Evolutionary conservation across 2,888 invertebrate genomes (phyloP), one percentile per base, ranked within the genome.

Genomic region (Pecten maximus): DNA sequence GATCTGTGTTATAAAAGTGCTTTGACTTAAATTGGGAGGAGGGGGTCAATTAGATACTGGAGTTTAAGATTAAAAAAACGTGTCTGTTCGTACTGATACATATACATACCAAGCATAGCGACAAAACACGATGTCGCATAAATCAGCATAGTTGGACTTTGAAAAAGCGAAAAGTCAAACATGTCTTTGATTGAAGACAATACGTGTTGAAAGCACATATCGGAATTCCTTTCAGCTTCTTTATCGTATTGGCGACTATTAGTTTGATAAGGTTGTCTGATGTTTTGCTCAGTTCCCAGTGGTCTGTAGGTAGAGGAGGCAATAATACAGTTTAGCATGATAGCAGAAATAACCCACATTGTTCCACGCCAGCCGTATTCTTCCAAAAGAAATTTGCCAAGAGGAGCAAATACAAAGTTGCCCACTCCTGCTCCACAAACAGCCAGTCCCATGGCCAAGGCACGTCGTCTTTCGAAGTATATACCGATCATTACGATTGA

Each of bases 401-500:
- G 23, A 6, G 89, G 89, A 39, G 89, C 60, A 19, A 19, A 60
- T 40, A 60, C 40, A 60, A 89, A 40, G 40, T 40, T 48, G 15
- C 89, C 89, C 23, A 60, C 74, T 40, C 99, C 99, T 0, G 99
- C 99, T 44, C 99, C 99, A 96, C 99, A 99, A n/a, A 99, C 98
- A 0, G 99, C 98, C 88, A 99, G 98, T 3, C 99, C 99, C 0
- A 99, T 99, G 0, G 99, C 99, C 89, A 99, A 97, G 0, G 99
- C 99, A 91, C 99, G 97, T 98, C 98, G 98, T 96, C 98, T 98
- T 97, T 99, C 99, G 97, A 99, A 99, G 97, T 99, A 99, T 97
- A 98, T 99, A 35, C 99, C 99, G 74, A 99, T 98, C 40, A 98
- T 98, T 94, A 99, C 98, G 54, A 99, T 99, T 2, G 99, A 98